Evolutionary conservation across 2,797 vertebrate genomes (phyloP).

Genomic region (Mormyrops boulengeri): DNA sequence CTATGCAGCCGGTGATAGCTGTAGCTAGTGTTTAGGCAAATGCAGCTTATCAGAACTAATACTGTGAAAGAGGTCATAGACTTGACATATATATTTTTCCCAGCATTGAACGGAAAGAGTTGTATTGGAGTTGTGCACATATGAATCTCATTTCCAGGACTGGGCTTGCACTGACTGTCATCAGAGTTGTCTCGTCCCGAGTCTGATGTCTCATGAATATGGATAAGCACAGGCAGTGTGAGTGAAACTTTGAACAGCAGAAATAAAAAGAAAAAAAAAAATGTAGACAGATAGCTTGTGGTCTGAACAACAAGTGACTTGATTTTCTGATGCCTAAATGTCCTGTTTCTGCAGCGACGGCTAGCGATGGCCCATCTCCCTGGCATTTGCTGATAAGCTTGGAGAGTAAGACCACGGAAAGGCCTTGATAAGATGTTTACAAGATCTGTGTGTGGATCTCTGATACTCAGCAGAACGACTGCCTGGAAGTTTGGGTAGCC

Average conservation of each 20-base stretch:
- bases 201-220: slow-evolving; percentile 5
- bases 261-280: neutral
- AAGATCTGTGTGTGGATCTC: neutral
- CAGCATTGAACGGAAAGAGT: neutral
- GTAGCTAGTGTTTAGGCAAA: neutral
- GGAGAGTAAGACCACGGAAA: neutral
- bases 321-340: neutral
- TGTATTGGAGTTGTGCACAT: neutral
- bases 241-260: neutral
- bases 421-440: slow-evolving; percentile 6
- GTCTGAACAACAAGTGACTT: neutral
- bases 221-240: neutral
- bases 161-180: neutral
- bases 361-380: neutral
- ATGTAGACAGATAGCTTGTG: neutral
- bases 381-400: slow-evolving; percentile 12
- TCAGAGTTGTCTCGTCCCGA: neutral
- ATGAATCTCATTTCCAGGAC: neutral
- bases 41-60: neutral
- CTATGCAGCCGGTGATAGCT: neutral
- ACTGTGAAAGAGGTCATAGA: neutral
- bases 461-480: neutral
- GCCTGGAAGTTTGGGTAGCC: neutral
- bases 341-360: neutral
- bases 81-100: neutral